These are phyloP conservation scores for Muscicapa striata DNA, from an alignment of 2,797 vertebrate species.

Conservation along the genomic window DNA sequence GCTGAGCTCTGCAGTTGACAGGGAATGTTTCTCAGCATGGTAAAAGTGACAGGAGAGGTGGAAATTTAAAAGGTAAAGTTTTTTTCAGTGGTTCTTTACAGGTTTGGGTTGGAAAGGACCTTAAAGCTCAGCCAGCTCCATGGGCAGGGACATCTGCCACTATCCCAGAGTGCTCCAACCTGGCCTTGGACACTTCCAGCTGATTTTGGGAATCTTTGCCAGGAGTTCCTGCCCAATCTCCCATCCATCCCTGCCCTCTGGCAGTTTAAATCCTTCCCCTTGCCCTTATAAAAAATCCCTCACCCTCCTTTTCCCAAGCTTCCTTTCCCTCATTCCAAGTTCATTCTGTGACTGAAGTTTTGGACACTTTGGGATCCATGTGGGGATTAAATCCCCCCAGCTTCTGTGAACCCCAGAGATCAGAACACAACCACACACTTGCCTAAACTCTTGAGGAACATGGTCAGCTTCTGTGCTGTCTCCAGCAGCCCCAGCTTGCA, in stretches of 20 bases:
- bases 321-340: background rate
- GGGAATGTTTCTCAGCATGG: background rate
- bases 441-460: constrained; percentile 87
- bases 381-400: no score
- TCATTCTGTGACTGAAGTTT: accelerated
- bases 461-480: constrained; percentile 83
- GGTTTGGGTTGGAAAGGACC: background rate
- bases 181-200: background rate
- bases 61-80: background rate
- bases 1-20: background rate
- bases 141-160: background rate
- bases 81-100: background rate
- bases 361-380: background rate
- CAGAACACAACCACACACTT: background rate
- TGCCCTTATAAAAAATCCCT: no score
- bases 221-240: no score
- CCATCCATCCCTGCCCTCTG: no score
- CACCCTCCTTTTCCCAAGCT: background rate
- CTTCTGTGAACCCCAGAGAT: background rate
- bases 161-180: accelerated
- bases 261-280: no score
- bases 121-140: background rate
- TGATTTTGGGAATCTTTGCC: no score
- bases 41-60: background rate
- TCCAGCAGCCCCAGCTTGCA: constrained; percentile 83